Conservation (phyloP, 2,888 invertebrate genomes). For the Ptilodon capucinus region DNA sequence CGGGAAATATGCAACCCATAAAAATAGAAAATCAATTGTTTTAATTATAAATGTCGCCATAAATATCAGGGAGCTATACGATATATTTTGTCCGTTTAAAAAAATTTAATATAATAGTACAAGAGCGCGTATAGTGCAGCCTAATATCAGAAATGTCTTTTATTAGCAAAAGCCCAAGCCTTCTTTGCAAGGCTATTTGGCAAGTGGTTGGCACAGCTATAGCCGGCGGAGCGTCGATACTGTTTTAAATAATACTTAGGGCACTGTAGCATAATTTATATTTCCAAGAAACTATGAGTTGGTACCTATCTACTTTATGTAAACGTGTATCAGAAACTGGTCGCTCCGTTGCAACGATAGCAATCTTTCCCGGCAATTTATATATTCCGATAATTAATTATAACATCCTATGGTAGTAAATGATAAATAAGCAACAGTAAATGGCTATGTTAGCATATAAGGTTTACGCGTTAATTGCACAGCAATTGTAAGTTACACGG, state of each 20-base stretch:
- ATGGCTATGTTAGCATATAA: slow-evolving; percentile 37
- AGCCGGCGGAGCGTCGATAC: slow-evolving; percentile 6
- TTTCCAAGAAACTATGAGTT: neutral
- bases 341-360: neutral
- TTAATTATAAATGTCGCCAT: too few relatives aligned
- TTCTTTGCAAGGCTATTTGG: slow-evolving; percentile 31
- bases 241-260: slow-evolving; percentile 3
- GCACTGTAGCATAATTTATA: neutral
- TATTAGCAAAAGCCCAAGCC: neutral
- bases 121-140: neutral
- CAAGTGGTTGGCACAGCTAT: slow-evolving; percentile 13
- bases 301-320: neutral
- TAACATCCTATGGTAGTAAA: slow-evolving; percentile 33
- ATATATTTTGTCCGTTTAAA: too few relatives aligned
- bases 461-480: slow-evolving; percentile 67
- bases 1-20: too few relatives aligned
- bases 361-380: neutral
- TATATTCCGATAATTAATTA: slow-evolving; percentile 12
- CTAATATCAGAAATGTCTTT: neutral
- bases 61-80: too few relatives aligned
- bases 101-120: neutral
- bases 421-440: slow-evolving; percentile 46
- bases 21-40: too few relatives aligned
- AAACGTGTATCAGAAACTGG: neutral
- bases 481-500: slow-evolving; percentile 72